These are phyloP conservation scores for Calameuta filiformis DNA, from an alignment of 2,888 invertebrate genomes.

Conservation along the genomic window DNA sequence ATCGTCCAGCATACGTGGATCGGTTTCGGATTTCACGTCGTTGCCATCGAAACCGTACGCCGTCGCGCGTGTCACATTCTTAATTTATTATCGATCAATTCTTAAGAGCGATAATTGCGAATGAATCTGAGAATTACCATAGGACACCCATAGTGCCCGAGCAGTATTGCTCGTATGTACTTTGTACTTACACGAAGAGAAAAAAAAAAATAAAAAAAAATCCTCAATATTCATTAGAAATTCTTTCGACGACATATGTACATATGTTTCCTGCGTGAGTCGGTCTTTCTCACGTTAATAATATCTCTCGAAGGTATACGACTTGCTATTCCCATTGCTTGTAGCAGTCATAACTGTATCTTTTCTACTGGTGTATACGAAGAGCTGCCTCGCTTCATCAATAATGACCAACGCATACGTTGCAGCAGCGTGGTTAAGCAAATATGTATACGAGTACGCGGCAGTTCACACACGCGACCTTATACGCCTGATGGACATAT, in stretches of 20 bases:
- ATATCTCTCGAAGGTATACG: conserved; percentile 26
- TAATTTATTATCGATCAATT: not conserved
- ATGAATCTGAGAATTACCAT: not conserved
- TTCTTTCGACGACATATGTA: not conserved
- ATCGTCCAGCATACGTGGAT: conserved; percentile 24
- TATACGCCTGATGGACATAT: conserved; percentile 18
- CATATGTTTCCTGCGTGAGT: conserved; percentile 6
- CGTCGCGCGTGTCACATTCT: conserved; percentile 21
- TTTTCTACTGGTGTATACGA: conserved; percentile 30
- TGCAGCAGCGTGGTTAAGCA: not conserved
- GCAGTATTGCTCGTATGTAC: not conserved
- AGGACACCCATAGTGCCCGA: not conserved
- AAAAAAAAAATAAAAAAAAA: not conserved
- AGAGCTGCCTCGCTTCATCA: conserved; percentile 32
- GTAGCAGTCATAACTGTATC: conserved; percentile 54
- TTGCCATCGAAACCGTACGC: conserved; percentile 16
- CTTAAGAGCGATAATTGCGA: not conserved
- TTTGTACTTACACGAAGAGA: not conserved
- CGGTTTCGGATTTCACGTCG: conserved; percentile 35
- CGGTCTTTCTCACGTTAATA: conserved; percentile 52
- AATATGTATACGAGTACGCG: not conserved
- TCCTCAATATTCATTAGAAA: not conserved
- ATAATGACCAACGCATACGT: conserved; percentile 35
- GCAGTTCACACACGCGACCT: conserved; percentile 19
- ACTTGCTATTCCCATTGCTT: conserved; percentile 30